Percentiles rank a stretch among this genome's conserved stretches.
Evolutionary conservation across 1,140 invertebrate genomes (phyloP).

Genomic region (Drosophila miranda): DNA sequence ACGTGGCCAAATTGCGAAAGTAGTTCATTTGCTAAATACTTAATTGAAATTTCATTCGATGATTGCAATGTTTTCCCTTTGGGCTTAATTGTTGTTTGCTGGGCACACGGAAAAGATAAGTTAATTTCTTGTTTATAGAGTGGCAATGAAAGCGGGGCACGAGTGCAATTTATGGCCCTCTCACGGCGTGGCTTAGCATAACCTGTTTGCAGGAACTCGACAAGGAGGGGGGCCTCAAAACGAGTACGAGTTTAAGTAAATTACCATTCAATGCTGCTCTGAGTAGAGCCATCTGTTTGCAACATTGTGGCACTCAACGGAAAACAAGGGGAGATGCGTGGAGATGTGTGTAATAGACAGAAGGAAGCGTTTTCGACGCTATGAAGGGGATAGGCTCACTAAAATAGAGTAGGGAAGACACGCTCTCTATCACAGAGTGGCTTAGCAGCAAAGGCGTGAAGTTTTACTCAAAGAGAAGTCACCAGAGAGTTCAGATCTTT

Average conservation of each 20-base stretch:
- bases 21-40: not conserved
- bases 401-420: no score
- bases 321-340: no score
- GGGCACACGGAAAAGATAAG: slow-evolving; percentile 38
- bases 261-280: slow-evolving; percentile 32
- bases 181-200: slow-evolving; percentile 13
- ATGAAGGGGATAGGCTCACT: no score
- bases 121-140: slow-evolving; percentile 34
- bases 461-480: no score
- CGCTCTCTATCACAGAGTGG: no score
- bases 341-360: no score
- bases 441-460: no score
- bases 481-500: no score
- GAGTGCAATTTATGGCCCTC: slow-evolving; percentile 14
- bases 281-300: slow-evolving; percentile 10
- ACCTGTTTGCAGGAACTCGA: not conserved
- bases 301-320: slow-evolving; percentile 24
- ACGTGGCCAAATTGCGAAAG: slow-evolving; percentile 26
- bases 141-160: slow-evolving; percentile 15
- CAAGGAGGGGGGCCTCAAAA: slow-evolving; percentile 14
- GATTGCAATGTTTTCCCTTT: slow-evolving; percentile 33
- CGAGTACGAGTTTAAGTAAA: slow-evolving; percentile 34
- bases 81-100: slow-evolving; percentile 6
- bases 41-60: slow-evolving; percentile 32
- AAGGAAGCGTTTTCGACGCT: no score